Evolutionary conservation across 2,113 vertebrate genomes (phyloP).

Genomic region (Eublepharis macularius): DNA sequence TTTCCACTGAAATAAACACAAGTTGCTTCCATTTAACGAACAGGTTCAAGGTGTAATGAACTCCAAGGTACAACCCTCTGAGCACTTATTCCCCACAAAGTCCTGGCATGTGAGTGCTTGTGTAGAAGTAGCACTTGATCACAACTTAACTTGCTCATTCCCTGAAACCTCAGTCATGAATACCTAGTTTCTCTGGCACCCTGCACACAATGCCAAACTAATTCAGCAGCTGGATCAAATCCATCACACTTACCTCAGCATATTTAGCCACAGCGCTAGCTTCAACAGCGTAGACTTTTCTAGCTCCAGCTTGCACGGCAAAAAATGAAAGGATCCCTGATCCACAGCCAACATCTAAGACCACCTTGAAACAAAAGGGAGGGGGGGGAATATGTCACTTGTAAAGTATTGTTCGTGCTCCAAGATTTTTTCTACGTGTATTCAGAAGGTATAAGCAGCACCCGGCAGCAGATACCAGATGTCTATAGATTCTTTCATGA

Average conservation of each 20-base stretch:
- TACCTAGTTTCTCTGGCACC: background rate
- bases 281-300: constrained; percentile 79
- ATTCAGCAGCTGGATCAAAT: background rate
- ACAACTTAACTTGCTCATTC: background rate
- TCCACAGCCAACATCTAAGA: constrained; percentile 81
- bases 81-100: constrained; percentile 7
- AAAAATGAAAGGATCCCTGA: constrained; percentile 84
- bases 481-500: background rate
- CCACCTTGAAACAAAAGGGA: constrained; percentile 70
- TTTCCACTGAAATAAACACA: background rate
- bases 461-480: background rate
- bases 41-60: background rate
- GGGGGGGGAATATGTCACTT: background rate
- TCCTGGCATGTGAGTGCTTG: constrained; percentile 43
- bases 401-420: background rate
- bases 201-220: background rate
- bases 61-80: background rate
- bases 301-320: constrained; percentile 79
- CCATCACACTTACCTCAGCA: constrained; percentile 69
- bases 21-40: background rate
- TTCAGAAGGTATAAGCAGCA: background rate
- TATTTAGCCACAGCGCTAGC: constrained; percentile 73
- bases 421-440: background rate
- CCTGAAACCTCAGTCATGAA: background rate
- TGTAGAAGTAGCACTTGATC: background rate